Evolutionary conservation across 2,888 invertebrate species (phyloP).

Genomic region (Subacronicta megacephala): DNA sequence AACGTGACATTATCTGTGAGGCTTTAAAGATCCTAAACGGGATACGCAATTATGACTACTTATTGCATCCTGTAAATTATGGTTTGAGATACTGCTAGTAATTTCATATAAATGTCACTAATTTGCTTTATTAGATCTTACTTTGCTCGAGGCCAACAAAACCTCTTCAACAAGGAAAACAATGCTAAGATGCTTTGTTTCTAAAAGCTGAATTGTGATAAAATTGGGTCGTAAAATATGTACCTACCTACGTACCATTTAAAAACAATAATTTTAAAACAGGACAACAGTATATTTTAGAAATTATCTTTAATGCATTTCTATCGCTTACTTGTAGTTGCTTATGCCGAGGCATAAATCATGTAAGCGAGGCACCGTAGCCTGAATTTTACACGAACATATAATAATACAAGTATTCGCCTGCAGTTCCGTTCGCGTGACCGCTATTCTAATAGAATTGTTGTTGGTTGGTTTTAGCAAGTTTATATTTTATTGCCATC

Average conservation of each 20-base stretch:
- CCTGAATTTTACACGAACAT: slow-evolving; percentile 48
- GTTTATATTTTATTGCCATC: slow-evolving; percentile 37
- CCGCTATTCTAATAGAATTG: slow-evolving; percentile 42
- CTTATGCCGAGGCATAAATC: slow-evolving; percentile 42
- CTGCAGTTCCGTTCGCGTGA: slow-evolving; percentile 58
- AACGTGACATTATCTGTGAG: too few relatives aligned
- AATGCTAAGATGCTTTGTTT: too few relatives aligned
- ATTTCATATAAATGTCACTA: too few relatives aligned
- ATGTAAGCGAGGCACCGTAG: slow-evolving; percentile 27
- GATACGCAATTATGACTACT: too few relatives aligned
- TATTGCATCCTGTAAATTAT: too few relatives aligned
- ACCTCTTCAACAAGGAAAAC: too few relatives aligned
- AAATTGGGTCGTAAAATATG: too few relatives aligned
- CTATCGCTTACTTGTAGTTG: slow-evolving; percentile 31
- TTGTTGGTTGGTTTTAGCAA: slow-evolving; percentile 34
- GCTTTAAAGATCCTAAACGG: too few relatives aligned
- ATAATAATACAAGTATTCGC: slow-evolving; percentile 46
- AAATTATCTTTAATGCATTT: slow-evolving; percentile 30
- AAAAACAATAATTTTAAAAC: slow-evolving; percentile 29
- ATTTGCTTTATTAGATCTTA: too few relatives aligned
- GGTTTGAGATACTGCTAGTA: too few relatives aligned
- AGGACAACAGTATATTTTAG: slow-evolving; percentile 8
- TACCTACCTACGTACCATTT: too few relatives aligned
- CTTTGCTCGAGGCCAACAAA: too few relatives aligned
- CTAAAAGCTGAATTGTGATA: neutral